These are phyloP conservation scores for Lycaon pictus DNA, from an alignment of 2,113 vertebrate genomes.

Conservation along the genomic window DNA sequence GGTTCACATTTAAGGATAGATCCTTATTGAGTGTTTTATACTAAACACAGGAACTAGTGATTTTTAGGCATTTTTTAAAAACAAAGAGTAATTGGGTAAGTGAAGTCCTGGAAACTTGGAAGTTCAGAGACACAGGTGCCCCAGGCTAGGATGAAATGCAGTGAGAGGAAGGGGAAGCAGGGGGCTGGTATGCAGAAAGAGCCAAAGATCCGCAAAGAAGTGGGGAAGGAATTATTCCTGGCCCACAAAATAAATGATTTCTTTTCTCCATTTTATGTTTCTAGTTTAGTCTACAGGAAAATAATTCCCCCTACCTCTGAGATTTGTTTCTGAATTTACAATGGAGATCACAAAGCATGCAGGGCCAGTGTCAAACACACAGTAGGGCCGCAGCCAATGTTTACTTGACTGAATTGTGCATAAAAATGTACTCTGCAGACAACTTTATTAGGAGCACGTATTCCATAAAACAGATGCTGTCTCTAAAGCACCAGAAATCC, in stretches of 20 bases:
- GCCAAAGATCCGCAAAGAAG: not conserved
- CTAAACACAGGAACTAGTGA: not conserved
- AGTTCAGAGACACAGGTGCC: not conserved
- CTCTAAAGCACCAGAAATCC: not conserved
- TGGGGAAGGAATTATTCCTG: not conserved
- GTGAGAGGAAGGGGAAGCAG: not conserved
- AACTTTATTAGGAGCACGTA: constrained; percentile 24
- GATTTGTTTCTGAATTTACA: constrained; percentile 3
- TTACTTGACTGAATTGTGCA: not conserved
- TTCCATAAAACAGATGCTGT: not conserved
- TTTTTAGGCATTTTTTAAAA: not conserved
- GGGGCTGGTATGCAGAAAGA: not conserved
- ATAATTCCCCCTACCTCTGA: not conserved
- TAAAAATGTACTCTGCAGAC: not conserved
- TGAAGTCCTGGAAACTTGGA: not conserved
- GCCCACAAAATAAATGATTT: not conserved
- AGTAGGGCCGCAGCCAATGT: not conserved
- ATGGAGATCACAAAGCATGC: not conserved
- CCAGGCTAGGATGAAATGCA: not conserved
- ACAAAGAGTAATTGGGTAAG: not conserved
- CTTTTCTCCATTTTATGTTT: not conserved
- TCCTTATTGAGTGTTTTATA: not conserved
- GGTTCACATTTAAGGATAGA: not conserved
- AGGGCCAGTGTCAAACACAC: not conserved
- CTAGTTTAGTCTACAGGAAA: not conserved